These are phyloP conservation scores for Drosophila greeni DNA, from an alignment of 2,888 invertebrate genomes.

Conservation along the genomic window DNA sequence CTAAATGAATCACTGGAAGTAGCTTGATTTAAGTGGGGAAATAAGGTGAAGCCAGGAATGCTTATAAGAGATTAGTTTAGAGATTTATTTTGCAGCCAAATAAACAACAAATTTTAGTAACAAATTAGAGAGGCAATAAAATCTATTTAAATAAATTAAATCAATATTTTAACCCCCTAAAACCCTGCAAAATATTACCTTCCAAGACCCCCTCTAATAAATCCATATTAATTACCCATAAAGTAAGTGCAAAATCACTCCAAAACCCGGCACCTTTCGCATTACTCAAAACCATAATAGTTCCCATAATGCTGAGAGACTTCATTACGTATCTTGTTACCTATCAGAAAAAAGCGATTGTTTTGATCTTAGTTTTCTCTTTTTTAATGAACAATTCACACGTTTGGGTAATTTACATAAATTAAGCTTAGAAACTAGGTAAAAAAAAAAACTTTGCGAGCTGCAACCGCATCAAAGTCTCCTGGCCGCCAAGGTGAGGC, in stretches of 20 bases:
- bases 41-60: background rate
- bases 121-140: background rate
- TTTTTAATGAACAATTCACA: slow-evolving; percentile 46
- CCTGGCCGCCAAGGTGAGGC: slow-evolving; percentile 12
- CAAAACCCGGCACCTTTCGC: background rate
- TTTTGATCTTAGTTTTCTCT: slow-evolving; percentile 11
- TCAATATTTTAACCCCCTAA: too few species aligned
- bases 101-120: too few species aligned
- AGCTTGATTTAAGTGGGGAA: background rate
- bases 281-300: background rate
- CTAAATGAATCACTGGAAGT: background rate
- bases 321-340: background rate
- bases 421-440: slow-evolving; percentile 53
- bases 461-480: slow-evolving; percentile 38
- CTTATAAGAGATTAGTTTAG: too few species aligned
- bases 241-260: background rate
- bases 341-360: slow-evolving; percentile 8
- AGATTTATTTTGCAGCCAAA: background rate
- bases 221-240: background rate
- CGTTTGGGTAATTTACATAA: slow-evolving; percentile 52
- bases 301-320: slow-evolving; percentile 11
- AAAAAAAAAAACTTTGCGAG: slow-evolving; percentile 31
- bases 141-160: too few species aligned
- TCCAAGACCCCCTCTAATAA: background rate
- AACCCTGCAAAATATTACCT: background rate